Base-by-base conservation (phyloP, 2,888 invertebrate genomes). In the Drosophila planitibia region DNA sequence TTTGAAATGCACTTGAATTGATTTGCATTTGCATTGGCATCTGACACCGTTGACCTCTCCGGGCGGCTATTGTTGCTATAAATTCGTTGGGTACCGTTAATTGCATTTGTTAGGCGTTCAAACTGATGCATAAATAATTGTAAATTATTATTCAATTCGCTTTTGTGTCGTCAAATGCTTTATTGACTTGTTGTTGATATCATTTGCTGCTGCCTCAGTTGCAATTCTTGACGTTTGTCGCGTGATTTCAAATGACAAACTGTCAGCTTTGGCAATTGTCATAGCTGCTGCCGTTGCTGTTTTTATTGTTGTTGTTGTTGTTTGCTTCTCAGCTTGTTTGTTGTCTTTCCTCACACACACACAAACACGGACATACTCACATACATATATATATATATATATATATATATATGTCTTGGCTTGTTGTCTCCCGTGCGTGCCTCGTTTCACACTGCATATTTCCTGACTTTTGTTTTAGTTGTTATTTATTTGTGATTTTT, bases 181-280 rank as follows among this genome's bases (percentile, higher is more conserved):
- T 83, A 85, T 90, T 85, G 76, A 88, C 74, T 59, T 76, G 88
- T 81, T 74, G 57, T 65, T 55, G 53, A 32, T 41, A 14, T 54
- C 47, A 59, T 58, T 75, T 71, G 62, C 49, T 39, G 73, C 32
- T 63, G 55, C 47, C 54, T 55, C 63, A 59, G 61, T 69, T 69
- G 71, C 63, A 57, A 53, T 49, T 72, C 68, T 73, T 74, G 77
- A 68, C 72, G 74, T 69, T 83, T 71, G 84, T 79, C 79, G 89
- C 85, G 84, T 90, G 91, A 90, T 81, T 86, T 81, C 59, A 89
- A 83, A 74, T 76, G 89, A 79, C 79, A 89, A 90, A 78, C 73
- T 85, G 90, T 85, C 84, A 89, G 82, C 70, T 81, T 71, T 76
- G 74, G 68, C 75, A 79, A 81, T 84, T 85, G 87, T 81, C 82